Conservation (phyloP, 2,797 vertebrate species). For the Coluber constrictor region DNA sequence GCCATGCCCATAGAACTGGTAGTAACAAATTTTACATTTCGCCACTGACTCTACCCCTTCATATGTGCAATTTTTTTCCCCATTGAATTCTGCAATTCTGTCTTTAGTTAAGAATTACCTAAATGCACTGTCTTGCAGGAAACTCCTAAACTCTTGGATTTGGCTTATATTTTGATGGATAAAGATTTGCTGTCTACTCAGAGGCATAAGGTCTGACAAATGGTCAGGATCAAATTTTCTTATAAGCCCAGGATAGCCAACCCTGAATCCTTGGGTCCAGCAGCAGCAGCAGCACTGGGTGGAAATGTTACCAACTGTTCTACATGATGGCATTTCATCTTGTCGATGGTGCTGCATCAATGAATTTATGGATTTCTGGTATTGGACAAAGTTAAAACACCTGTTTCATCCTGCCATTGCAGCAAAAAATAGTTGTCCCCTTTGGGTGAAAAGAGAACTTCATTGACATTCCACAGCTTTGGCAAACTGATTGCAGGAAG, state of each 20-base stretch:
- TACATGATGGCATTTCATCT: not conserved
- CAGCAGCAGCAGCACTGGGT: not conserved
- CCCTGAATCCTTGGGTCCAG: not conserved
- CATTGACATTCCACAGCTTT: not conserved
- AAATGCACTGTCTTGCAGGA: not conserved
- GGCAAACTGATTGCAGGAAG: not conserved
- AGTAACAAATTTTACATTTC: no score
- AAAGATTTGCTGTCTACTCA: not conserved
- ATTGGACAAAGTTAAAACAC: not conserved
- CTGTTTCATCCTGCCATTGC: not conserved
- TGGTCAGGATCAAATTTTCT: conserved; percentile 11
- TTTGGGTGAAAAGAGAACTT: not conserved
- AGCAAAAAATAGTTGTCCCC: not conserved
- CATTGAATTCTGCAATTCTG: not conserved
- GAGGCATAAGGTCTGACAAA: not conserved
- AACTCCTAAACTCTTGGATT: not conserved
- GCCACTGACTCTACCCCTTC: not conserved
- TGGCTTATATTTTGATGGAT: not conserved
- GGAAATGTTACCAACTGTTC: not conserved
- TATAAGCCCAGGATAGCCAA: not conserved
- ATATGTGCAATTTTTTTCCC: not conserved
- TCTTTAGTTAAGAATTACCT: not conserved
- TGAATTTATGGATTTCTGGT: not conserved
- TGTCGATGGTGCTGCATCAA: not conserved
- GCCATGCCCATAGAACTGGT: no score